These are phyloP conservation scores for Bicyclus anynana DNA, from an alignment of 1,140 invertebrate species.

Conservation along the genomic window DNA sequence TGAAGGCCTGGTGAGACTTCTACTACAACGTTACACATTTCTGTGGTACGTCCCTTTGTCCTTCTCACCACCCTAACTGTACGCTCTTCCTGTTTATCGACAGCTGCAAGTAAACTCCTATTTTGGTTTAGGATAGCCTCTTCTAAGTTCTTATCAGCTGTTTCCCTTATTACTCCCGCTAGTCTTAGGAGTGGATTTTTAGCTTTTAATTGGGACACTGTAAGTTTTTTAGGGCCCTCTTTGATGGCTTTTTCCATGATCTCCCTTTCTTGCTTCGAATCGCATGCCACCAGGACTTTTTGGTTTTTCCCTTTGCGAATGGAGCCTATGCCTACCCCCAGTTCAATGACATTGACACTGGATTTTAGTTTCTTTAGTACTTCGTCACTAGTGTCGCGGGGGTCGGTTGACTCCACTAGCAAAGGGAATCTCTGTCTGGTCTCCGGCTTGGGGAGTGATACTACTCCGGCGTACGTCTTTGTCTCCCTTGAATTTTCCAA, in stretches of 20 bases:
- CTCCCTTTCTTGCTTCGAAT: not conserved
- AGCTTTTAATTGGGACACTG: not conserved
- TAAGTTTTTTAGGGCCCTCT: not conserved
- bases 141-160: not conserved
- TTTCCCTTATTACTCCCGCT: not conserved
- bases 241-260: not conserved
- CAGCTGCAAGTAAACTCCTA: not conserved
- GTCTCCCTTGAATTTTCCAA: too few relatives aligned
- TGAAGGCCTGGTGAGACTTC: not conserved
- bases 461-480: too few relatives aligned
- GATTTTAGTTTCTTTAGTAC: not conserved
- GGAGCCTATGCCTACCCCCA: not conserved
- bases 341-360: not conserved
- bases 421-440: not conserved
- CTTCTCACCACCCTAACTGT: not conserved
- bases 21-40: not conserved
- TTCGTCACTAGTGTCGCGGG: not conserved
- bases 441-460: too few relatives aligned
- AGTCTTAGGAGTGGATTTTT: not conserved
- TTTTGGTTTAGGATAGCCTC: not conserved
- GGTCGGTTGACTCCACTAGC: slow-evolving; percentile 1
- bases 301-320: not conserved
- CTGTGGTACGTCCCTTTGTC: not conserved
- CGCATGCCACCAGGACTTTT: not conserved
- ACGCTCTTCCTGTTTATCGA: not conserved